Base-by-base conservation (phyloP, 2,113 vertebrate genomes). In the Engraulis encrasicolus region DNA sequence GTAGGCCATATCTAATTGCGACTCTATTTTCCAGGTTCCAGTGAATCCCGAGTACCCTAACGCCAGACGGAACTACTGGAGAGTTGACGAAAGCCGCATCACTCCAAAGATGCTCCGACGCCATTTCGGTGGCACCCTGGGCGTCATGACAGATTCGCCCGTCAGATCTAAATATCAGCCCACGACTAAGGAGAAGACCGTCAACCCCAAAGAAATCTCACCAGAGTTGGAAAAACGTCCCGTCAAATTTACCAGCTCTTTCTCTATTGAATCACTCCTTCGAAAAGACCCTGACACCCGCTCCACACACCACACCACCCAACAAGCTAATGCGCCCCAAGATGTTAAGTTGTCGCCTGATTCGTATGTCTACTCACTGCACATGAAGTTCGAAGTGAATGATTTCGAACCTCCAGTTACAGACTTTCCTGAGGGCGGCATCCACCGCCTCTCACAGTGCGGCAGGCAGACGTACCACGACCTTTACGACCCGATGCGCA, bases 201-300 rank as follows among this genome's bases (percentile, higher is more conserved):
- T 31, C 2, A 74, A 74, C 11, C 34, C 27, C 4, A 85, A 66
- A 66, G 19, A 0, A 82, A 88, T 20, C 58, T 20, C 40, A 1
- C 45, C 45, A 14, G 71, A 38, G 0, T 50, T 38, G n/a, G 77
- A 86, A 23, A 85, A 34, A 54, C 40, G 61, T 37, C 82, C 87
- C 9, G 77, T 80, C 27, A 94, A 91, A 86, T 93, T 94, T 83
- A 91, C 54, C 71, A 52, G 93, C 20, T 84, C 93, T 1, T 95
- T 94, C 88, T 94, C 93, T 15, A 92, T 95, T 0, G 94, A 95
- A 5, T 92, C 93, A 6, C 78, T 95, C 19, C 83, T 95, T 86
- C 89, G 84, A 79, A 92, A 88, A 79, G 90, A 91, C 14, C 66
- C 66, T 31, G 66, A 74, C 2, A 31, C 31, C 31, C 31, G 66